These are phyloP conservation scores for Thumatha senex DNA, from an alignment of 2,888 invertebrate genomes.

Conservation along the genomic window DNA sequence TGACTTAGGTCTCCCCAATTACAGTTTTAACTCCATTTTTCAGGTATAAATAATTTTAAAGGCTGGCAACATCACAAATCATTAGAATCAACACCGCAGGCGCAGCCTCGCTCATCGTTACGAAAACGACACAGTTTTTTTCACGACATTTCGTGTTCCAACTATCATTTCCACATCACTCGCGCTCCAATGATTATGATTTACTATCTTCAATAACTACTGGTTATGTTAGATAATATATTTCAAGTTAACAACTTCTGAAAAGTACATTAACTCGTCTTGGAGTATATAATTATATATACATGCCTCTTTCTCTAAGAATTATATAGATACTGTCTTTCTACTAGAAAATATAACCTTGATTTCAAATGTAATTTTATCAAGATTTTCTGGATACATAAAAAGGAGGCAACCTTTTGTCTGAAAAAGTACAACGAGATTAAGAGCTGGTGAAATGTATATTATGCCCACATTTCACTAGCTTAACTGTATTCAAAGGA, in stretches of 20 bases:
- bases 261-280: neutral
- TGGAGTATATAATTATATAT: neutral
- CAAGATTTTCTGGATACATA: too few species aligned
- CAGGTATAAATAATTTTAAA: neutral
- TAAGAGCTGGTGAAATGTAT: too few species aligned
- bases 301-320: too few species aligned
- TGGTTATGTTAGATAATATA: constrained; percentile 30
- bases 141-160: constrained; percentile 42
- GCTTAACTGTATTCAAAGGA: too few species aligned
- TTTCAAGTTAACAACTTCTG: constrained; percentile 6
- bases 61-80: constrained; percentile 12
- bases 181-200: constrained; percentile 36
- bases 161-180: constrained; percentile 38
- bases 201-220: constrained; percentile 40
- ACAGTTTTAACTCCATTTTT: too few species aligned
- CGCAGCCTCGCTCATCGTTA: constrained; percentile 30
- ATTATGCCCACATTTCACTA: too few species aligned
- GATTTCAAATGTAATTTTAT: too few species aligned
- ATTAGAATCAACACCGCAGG: constrained; percentile 10
- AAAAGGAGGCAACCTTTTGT: too few species aligned
- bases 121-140: constrained; percentile 50
- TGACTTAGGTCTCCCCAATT: too few species aligned
- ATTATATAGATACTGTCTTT: too few species aligned
- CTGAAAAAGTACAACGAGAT: too few species aligned
- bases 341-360: too few species aligned